Evolutionary conservation across 64 coral and sea anemone genomes (phyloP).

Genomic region (Pocillopora verrucosa): DNA sequence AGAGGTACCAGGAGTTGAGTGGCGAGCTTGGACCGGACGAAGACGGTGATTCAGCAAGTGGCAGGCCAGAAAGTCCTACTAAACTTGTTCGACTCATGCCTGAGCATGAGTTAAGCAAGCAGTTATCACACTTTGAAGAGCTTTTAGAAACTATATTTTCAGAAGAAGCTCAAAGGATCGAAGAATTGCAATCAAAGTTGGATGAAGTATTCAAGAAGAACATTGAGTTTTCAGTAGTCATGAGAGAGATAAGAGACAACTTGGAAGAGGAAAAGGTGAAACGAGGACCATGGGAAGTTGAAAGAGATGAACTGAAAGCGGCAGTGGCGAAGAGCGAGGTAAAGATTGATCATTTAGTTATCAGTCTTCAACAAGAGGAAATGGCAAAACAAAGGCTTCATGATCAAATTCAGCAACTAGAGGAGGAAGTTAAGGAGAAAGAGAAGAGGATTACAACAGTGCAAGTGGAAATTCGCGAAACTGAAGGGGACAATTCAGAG

Average conservation of each 20-base stretch:
- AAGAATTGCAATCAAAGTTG: conserved; percentile 49
- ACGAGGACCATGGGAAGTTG: conserved; percentile 39
- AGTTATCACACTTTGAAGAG: conserved; percentile 55
- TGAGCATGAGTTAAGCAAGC: conserved; percentile 44
- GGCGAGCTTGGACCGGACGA: conserved; percentile 39
- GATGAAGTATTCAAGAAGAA: conserved; percentile 63
- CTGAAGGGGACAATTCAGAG: conserved; percentile 33
- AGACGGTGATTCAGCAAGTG: conserved; percentile 40
- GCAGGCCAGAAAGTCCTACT: conserved; percentile 32
- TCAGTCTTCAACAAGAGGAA: conserved; percentile 20
- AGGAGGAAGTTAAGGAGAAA: conserved; percentile 27
- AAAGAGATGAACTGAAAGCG: conserved; percentile 29
- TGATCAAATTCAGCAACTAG: conserved; percentile 5
- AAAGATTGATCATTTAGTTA: conserved; percentile 29
- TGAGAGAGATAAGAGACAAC: conserved; percentile 27
- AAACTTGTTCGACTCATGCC: conserved; percentile 30
- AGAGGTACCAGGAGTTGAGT: conserved; percentile 59
- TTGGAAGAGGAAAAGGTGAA: conserved; percentile 20
- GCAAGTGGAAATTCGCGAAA: conserved; percentile 37
- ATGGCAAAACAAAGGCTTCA: conserved; percentile 23
- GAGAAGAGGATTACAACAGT: conserved; percentile 1
- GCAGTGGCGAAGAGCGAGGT: conserved; percentile 14
- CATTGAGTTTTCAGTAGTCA: conserved; percentile 30
- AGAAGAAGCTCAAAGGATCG: conserved; percentile 51
- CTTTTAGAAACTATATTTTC: conserved; percentile 54